A percentile compares a stretch with the other conserved stretches of the same genome.
Conservation (phyloP, 2,888 invertebrate species). For the Hofmannophila pseudospretella region DNA sequence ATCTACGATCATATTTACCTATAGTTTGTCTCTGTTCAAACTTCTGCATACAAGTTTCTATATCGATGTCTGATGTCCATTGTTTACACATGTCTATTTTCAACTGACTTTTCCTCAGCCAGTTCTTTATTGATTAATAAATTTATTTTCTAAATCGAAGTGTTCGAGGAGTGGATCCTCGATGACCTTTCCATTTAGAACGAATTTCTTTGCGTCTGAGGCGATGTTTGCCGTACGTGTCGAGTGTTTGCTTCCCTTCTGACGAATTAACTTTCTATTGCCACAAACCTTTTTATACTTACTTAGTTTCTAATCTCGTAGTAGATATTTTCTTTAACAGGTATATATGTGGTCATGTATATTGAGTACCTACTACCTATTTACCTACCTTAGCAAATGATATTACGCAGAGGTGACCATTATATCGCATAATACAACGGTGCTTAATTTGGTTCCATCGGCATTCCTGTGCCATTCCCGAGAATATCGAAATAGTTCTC, state of each 20-base stretch:
- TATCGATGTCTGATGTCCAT: no score
- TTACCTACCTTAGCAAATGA: no score
- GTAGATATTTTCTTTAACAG: slow-evolving; percentile 1
- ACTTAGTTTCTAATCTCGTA: slow-evolving; percentile 1
- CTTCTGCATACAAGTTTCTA: no score
- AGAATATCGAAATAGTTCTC: slow-evolving; percentile 54
- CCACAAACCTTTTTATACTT: slow-evolving; percentile 22
- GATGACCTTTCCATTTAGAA: slow-evolving; percentile 34
- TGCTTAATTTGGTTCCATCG: slow-evolving; percentile 45
- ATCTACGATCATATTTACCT: no score
- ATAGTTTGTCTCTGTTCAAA: no score
- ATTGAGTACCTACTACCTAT: no score
- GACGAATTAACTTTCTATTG: slow-evolving; percentile 45
- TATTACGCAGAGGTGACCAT: no score
- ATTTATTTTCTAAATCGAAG: slow-evolving; percentile 48
- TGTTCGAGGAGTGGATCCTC: slow-evolving; percentile 36
- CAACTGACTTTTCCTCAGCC: no score
- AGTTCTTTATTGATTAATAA: slow-evolving; percentile 40
- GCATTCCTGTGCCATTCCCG: slow-evolving; percentile 55
- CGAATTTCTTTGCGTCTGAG: slow-evolving; percentile 37
- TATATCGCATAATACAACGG: slow-evolving; percentile 15
- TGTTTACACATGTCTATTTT: no score
- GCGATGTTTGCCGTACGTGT: slow-evolving; percentile 47
- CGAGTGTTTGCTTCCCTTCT: slow-evolving; percentile 43
- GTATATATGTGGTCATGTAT: no score